These are phyloP conservation scores for Montipora capitata DNA, from an alignment of 92 coral and sea anemone species.

Conservation along the genomic window DNA sequence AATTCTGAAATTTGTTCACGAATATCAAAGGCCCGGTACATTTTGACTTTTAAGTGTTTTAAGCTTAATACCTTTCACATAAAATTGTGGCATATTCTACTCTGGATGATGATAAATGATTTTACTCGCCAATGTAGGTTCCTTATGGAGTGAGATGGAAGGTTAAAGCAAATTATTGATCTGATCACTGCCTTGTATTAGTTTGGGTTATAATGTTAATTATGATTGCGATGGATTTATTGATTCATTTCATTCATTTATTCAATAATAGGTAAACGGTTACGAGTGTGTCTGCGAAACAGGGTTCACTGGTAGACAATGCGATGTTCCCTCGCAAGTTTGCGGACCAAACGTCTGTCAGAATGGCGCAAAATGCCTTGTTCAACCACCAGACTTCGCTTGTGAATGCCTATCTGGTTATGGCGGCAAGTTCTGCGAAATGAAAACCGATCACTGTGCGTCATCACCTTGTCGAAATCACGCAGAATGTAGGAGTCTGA, in stretches of 20 bases:
- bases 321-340: slow-evolving; percentile 84
- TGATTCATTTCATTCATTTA: neutral
- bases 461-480: slow-evolving; percentile 86
- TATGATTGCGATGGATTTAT: neutral
- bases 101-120: too few relatives aligned
- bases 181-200: too few relatives aligned
- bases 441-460: slow-evolving; percentile 83
- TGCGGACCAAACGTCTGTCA: slow-evolving; percentile 85
- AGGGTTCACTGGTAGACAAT: slow-evolving; percentile 88
- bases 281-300: slow-evolving; percentile 92
- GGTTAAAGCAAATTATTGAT: too few relatives aligned
- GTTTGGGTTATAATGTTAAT: too few relatives aligned
- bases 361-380: slow-evolving; percentile 86
- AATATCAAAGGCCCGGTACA: too few relatives aligned
- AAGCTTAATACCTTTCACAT: too few relatives aligned
- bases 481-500: slow-evolving; percentile 77
- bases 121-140: too few relatives aligned
- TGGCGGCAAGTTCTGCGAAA: slow-evolving; percentile 89
- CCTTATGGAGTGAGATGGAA: too few relatives aligned
- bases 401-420: slow-evolving; percentile 89
- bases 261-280: slow-evolving; percentile 79
- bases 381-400: slow-evolving; percentile 74
- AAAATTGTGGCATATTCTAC: too few relatives aligned
- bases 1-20: too few relatives aligned
- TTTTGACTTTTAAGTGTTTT: too few relatives aligned